A percentile compares a stretch with the other conserved stretches of the same genome.
Conservation (phyloP, 2,888 invertebrate genomes). For the Holacanthella duospinosa region DNA sequence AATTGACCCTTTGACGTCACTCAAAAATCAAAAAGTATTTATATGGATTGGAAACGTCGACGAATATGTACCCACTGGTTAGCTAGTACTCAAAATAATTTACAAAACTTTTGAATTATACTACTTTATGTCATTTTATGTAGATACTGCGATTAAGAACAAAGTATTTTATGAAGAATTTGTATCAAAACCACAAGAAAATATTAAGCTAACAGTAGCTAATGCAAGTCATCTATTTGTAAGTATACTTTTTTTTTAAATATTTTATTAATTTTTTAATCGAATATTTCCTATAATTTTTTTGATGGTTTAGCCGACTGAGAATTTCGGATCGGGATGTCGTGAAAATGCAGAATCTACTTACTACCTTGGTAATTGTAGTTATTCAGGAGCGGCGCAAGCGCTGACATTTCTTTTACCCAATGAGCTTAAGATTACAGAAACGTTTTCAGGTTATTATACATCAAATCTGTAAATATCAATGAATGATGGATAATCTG, state of each 20-base stretch:
- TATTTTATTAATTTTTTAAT: too few relatives aligned
- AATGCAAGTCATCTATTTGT: conserved; percentile 28
- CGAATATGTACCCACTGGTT: conserved; percentile 27
- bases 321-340: conserved; percentile 24
- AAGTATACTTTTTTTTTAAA: conserved; percentile 8
- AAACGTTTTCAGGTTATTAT: too few relatives aligned
- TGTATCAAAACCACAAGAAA: conserved; percentile 10
- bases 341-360: conserved; percentile 22
- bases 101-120: conserved; percentile 4
- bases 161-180: conserved; percentile 25
- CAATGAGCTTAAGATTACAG: too few relatives aligned
- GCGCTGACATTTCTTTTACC: conserved; percentile 21
- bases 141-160: conserved; percentile 26
- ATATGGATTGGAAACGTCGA: conserved; percentile 30
- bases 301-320: conserved; percentile 28
- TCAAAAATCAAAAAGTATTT: conserved; percentile 22
- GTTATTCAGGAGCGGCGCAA: conserved; percentile 25
- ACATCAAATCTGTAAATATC: too few relatives aligned
- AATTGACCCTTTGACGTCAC: conserved; percentile 25
- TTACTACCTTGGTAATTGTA: conserved; percentile 28
- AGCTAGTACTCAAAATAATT: not conserved
- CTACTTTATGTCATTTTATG: conserved; percentile 1
- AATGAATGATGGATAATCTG: conserved; percentile 5
- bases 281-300: too few relatives aligned
- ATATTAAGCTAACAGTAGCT: conserved; percentile 16